phyloP scores from a whole-genome alignment of 2,888 invertebrate species.

The Epistrophe eligans region DNA sequence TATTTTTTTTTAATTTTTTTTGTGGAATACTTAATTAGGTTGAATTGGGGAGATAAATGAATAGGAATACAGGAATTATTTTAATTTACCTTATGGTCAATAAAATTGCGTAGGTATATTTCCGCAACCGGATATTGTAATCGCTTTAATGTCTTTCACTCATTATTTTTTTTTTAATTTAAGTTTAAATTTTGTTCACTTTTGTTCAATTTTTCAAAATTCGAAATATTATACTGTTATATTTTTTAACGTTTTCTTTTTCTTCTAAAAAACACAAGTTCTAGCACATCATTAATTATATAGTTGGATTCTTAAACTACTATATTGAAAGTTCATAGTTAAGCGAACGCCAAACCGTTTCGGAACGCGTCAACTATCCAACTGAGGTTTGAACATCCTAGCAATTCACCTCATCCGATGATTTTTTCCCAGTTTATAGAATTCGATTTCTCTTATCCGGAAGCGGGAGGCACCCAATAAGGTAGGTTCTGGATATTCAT shows the following conservation, averaged over 20 bases:
- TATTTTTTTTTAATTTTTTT: conserved; percentile 24
- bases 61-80: conserved; percentile 56
- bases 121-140: conserved; percentile 22
- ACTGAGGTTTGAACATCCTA: conserved; percentile 80
- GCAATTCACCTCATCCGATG: conserved; percentile 77
- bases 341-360: conserved; percentile 82
- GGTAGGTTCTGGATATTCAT: conserved; percentile 70
- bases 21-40: conserved; percentile 54
- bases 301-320: conserved; percentile 58
- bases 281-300: conserved; percentile 21
- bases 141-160: conserved; percentile 37
- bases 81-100: conserved; percentile 72
- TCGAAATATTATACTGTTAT: background rate
- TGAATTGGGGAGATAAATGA: conserved; percentile 43
- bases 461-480: conserved; percentile 71
- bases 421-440: conserved; percentile 54
- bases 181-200: conserved; percentile 22
- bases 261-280: conserved; percentile 31
- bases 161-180: conserved; percentile 37
- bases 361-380: conserved; percentile 83
- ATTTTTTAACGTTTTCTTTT: background rate
- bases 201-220: background rate
- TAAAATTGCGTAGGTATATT: conserved; percentile 34
- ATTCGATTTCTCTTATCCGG: conserved; percentile 70
- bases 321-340: conserved; percentile 48